A percentile compares a stretch with the other conserved stretches of the same genome.
phyloP scores from a whole-genome alignment of 2,113 vertebrate species.

The Mesitornis unicolor region DNA sequence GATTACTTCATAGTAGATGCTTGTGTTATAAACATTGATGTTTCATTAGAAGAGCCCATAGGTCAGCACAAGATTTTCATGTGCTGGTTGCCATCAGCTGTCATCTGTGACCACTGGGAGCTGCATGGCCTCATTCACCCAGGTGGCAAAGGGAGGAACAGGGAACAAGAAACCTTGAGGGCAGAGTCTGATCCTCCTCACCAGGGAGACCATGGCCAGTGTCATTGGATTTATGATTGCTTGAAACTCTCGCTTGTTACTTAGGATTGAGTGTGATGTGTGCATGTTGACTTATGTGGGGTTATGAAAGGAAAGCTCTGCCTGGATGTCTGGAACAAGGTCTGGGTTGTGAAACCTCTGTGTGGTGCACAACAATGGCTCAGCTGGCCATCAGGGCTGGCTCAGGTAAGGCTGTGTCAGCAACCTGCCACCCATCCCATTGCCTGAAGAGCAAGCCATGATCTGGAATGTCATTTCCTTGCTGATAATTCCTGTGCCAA shows the following conservation, averaged over 20 bases:
- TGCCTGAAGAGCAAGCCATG: not conserved
- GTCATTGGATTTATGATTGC: not conserved
- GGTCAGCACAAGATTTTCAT: not conserved
- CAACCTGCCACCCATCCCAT: not conserved
- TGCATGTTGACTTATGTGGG: not conserved
- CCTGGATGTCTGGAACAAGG: not conserved
- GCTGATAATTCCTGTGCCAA: not conserved
- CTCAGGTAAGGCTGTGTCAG: not conserved
- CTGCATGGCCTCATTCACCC: not conserved
- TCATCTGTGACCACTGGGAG: not conserved
- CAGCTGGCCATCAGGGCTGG: not conserved
- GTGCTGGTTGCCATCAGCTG: not conserved
- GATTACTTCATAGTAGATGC: not conserved
- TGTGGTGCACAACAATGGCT: not conserved
- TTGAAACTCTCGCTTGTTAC: not conserved
- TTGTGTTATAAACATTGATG: not conserved
- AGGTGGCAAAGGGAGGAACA: not conserved
- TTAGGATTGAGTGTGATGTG: not conserved
- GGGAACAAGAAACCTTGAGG: not conserved
- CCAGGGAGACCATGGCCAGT: not conserved
- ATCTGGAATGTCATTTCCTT: rapidly evolving
- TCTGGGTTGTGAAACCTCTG: not conserved
- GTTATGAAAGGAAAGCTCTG: not conserved
- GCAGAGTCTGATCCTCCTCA: not conserved
- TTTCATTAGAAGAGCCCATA: not conserved